Conservation (phyloP, 2,797 vertebrate species). For the Selene dorsalis region DNA sequence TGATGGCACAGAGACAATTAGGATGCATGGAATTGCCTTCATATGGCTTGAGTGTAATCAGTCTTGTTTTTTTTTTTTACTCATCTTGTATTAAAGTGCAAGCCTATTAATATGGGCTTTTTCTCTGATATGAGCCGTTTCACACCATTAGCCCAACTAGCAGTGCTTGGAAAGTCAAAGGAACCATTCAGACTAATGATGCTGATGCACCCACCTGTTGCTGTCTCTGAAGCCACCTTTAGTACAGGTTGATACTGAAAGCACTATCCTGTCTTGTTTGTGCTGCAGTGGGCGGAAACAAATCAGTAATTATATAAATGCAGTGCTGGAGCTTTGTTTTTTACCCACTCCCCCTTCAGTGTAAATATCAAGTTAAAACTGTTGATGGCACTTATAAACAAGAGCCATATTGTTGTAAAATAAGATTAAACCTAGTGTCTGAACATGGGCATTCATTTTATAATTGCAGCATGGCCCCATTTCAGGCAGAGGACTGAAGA, state of each 20-base stretch:
- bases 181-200: constrained; percentile 35
- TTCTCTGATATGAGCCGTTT: constrained; percentile 32
- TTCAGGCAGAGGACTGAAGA: neutral
- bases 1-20: constrained; percentile 58
- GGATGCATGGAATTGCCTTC: constrained; percentile 54
- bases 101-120: constrained; percentile 28
- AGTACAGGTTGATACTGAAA: neutral
- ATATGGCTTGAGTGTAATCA: constrained; percentile 37
- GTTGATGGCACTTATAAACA: constrained; percentile 3
- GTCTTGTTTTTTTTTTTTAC: constrained; percentile 8
- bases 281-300: constrained; percentile 2
- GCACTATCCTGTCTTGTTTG: constrained; percentile 10
- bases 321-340: no score
- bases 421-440: neutral
- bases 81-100: constrained; percentile 54
- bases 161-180: constrained; percentile 33
- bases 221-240: constrained; percentile 23
- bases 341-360: no score
- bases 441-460: constrained; percentile 3
- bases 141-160: constrained; percentile 27
- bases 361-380: constrained; percentile 9
- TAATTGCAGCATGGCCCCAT: neutral
- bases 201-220: constrained; percentile 29
- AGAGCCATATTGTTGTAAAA: neutral
- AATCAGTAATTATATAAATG: neutral